phyloP scores from a whole-genome alignment of 2,113 vertebrate species.

The Ammodytes dubius region DNA sequence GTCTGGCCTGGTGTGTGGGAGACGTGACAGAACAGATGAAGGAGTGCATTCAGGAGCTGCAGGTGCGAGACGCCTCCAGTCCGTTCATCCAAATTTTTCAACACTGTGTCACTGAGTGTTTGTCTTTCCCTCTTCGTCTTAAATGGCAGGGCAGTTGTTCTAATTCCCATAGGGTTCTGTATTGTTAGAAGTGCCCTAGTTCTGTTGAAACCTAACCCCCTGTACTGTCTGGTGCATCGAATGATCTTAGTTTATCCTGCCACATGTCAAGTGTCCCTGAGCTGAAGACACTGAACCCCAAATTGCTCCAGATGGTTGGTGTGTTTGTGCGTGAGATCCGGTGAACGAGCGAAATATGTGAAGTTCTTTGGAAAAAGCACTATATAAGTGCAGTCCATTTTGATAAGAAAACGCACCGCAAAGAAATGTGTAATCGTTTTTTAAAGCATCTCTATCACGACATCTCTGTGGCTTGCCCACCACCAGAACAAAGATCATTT shows the following conservation, averaged over 20 bases:
- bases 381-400: no score
- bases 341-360: no score
- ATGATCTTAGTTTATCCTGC: neutral
- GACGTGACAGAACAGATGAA: slow-evolving; percentile 83
- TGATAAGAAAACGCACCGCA: no score
- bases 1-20: slow-evolving; percentile 95
- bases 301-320: no score
- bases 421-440: neutral
- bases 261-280: no score
- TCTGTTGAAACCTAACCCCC: neutral
- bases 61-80: slow-evolving; percentile 81
- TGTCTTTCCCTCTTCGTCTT: neutral
- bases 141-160: neutral
- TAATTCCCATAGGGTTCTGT: neutral
- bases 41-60: slow-evolving; percentile 85
- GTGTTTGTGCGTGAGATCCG: no score
- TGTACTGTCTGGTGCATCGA: no score
- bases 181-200: neutral
- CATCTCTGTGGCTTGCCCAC: neutral
- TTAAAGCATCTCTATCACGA: neutral
- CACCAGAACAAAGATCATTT: neutral
- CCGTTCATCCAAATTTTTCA: neutral
- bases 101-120: neutral
- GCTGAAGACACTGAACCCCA: no score
- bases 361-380: no score